A percentile compares a stretch with the other conserved stretches of the same genome.
Conservation (phyloP, 2,888 invertebrate genomes). For the Venusia cambrica region DNA sequence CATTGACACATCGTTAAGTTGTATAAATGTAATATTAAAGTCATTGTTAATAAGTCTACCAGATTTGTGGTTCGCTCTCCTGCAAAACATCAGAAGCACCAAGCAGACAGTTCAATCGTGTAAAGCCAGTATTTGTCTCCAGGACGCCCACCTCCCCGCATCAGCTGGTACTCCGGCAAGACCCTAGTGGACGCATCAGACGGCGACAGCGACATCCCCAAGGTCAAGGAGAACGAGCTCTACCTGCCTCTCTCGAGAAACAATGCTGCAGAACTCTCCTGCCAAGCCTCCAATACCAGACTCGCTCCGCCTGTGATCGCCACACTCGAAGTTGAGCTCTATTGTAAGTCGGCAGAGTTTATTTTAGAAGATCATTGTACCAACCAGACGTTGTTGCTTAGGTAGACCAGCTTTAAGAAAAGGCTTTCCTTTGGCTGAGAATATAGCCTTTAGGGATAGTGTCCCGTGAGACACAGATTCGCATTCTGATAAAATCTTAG, state of each 20-base stretch:
- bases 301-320: conserved; percentile 85
- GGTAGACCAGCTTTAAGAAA: no score
- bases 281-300: conserved; percentile 87
- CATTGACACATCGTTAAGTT: no score
- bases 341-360: conserved; percentile 80
- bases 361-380: neutral
- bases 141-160: conserved; percentile 88
- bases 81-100: no score
- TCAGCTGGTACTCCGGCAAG: conserved; percentile 90
- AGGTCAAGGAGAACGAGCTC: conserved; percentile 85
- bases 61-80: no score
- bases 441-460: no score
- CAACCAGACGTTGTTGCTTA: no score
- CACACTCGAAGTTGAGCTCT: conserved; percentile 85
- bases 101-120: no score
- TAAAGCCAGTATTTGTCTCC: conserved; percentile 27
- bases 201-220: conserved; percentile 82
- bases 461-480: no score
- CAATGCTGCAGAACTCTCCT: conserved; percentile 85
- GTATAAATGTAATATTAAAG: no score
- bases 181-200: conserved; percentile 86
- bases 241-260: conserved; percentile 85
- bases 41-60: no score
- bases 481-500: no score
- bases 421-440: no score